A percentile compares a stretch with the other conserved stretches of the same genome.
phyloP scores from a whole-genome alignment of 2,888 invertebrate genomes.

The Keiferia lycopersicella region DNA sequence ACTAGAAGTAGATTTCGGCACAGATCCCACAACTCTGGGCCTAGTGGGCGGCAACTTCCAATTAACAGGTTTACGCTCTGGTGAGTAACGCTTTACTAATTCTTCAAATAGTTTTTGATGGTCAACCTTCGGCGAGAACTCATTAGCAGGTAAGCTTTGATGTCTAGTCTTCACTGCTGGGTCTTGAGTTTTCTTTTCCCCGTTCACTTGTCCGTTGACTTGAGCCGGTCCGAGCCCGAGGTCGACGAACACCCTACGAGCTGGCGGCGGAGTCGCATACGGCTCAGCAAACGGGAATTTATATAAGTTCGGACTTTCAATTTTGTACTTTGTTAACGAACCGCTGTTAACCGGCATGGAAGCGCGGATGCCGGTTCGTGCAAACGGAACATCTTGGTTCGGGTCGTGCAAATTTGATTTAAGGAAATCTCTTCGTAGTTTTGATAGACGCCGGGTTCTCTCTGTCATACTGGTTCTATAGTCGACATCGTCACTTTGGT shows the following conservation, averaged over 20 bases:
- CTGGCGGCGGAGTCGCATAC: constrained; percentile 71
- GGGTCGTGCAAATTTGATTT: constrained; percentile 73
- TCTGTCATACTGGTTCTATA: constrained; percentile 72
- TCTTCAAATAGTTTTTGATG: constrained; percentile 73
- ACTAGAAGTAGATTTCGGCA: constrained; percentile 68
- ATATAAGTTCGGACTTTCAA: constrained; percentile 72
- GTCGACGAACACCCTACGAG: constrained; percentile 61
- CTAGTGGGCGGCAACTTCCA: constrained; percentile 74
- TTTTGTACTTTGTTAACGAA: constrained; percentile 64
- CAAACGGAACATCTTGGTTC: constrained; percentile 51
- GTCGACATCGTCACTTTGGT: constrained; percentile 73
- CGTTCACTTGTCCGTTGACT: constrained; percentile 53
- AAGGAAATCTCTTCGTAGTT: constrained; percentile 69
- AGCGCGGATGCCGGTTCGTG: constrained; percentile 63
- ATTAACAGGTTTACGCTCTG: constrained; percentile 71
- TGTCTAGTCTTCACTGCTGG: constrained; percentile 52
- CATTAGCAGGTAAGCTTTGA: constrained; percentile 56
- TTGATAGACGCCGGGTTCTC: constrained; percentile 69
- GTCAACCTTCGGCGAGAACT: constrained; percentile 58
- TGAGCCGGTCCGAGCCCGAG: constrained; percentile 59
- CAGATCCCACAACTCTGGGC: constrained; percentile 69
- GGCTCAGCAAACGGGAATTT: constrained; percentile 79
- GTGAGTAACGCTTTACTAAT: constrained; percentile 72
- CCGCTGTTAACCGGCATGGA: constrained; percentile 64
- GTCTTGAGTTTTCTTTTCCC: constrained; percentile 64